phyloP scores from a whole-genome alignment of 1,140 invertebrate species.

The Drosophila baimaii region DNA sequence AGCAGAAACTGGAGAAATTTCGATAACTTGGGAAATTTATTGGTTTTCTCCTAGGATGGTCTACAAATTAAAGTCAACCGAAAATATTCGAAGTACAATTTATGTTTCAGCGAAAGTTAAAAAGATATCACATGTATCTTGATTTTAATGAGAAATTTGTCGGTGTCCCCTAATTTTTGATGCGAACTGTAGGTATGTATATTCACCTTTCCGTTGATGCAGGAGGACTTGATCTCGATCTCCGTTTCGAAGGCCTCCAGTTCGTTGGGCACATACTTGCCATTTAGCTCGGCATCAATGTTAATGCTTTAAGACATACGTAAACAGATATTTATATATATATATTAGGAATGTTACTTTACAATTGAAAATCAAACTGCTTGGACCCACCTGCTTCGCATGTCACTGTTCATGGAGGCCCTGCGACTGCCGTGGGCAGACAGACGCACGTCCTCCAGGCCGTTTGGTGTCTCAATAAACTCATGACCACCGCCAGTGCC shows the following conservation, averaged over 20 bases:
- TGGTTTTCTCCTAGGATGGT: too few relatives aligned
- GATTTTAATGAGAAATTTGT: too few relatives aligned
- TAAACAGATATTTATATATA: not conserved
- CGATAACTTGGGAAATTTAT: too few relatives aligned
- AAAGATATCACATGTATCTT: too few relatives aligned
- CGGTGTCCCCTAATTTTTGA: too few relatives aligned
- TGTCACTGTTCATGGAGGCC: conserved; percentile 78
- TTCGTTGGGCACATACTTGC: conserved; percentile 82
- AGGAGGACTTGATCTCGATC: conserved; percentile 83
- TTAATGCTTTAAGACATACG: conserved; percentile 59
- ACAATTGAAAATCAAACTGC: not conserved
- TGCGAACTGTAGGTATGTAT: too few relatives aligned
- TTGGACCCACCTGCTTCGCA: conserved; percentile 70
- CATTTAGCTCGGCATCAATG: conserved; percentile 77
- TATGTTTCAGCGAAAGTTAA: too few relatives aligned
- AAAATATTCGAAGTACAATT: too few relatives aligned
- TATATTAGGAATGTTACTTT: too few relatives aligned
- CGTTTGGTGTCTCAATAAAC: conserved; percentile 74
- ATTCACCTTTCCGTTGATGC: conserved; percentile 82
- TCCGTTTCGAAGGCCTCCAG: conserved; percentile 82
- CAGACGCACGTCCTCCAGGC: conserved; percentile 70
- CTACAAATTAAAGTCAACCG: too few relatives aligned
- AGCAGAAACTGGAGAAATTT: too few relatives aligned
- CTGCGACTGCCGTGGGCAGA: conserved; percentile 71
- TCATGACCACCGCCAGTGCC: conserved; percentile 67